phyloP scores from a whole-genome alignment of 2,113 vertebrate species.

The Anhinga rufa region DNA sequence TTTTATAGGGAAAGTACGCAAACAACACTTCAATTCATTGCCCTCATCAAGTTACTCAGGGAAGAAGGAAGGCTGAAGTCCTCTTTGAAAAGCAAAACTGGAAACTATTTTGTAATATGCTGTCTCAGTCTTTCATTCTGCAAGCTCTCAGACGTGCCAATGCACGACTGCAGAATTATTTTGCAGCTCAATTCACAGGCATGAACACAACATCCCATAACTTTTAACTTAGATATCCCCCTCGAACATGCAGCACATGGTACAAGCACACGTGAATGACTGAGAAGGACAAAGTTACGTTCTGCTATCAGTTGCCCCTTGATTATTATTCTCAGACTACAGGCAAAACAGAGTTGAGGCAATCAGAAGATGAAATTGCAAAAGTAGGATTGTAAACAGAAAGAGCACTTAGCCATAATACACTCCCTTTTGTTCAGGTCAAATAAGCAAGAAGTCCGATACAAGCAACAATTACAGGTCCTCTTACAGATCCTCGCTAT shows the following conservation, averaged over 20 bases:
- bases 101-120: conserved; percentile 13
- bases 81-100: not conserved
- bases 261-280: not conserved
- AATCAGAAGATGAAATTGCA: not conserved
- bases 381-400: not conserved
- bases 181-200: not conserved
- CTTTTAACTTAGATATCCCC: not conserved
- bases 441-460: not conserved
- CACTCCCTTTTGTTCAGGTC: not conserved
- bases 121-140: conserved; percentile 21
- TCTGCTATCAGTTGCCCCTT: not conserved
- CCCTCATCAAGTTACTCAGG: not conserved
- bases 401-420: not conserved
- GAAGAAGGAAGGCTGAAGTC: not conserved
- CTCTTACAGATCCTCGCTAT: not conserved
- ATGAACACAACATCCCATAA: rapidly evolving
- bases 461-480: not conserved
- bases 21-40: not conserved
- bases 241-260: rapidly evolving
- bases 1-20: not conserved
- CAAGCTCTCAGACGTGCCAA: not conserved
- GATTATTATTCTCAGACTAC: not conserved
- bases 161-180: not conserved
- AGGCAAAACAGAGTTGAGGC: not conserved
- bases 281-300: not conserved